These are phyloP conservation scores for Poecilobothrus nobilitatus DNA, from an alignment of 2,888 invertebrate species.

Conservation along the genomic window DNA sequence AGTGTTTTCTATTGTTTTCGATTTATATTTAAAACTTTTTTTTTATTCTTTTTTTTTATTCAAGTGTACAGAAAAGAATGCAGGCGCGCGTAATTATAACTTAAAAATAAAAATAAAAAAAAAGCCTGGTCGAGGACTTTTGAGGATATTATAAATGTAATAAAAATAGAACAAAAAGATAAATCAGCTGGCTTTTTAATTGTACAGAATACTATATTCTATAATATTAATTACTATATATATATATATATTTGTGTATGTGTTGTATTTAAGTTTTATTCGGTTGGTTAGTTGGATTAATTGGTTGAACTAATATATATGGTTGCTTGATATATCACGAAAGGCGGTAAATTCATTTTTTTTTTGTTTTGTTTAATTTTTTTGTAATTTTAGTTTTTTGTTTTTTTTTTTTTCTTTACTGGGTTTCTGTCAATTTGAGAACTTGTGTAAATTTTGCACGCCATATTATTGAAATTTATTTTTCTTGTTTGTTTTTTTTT, in stretches of 20 bases:
- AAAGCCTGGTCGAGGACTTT: background rate
- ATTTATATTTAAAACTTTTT: too few species aligned
- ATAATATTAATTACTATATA: too few species aligned
- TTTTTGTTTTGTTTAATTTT: too few species aligned
- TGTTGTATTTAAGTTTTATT: too few species aligned
- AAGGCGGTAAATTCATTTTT: background rate
- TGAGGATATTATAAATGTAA: background rate
- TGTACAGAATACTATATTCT: too few species aligned
- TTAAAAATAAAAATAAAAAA: background rate
- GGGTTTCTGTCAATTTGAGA: background rate
- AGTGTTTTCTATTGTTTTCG: too few species aligned
- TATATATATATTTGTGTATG: too few species aligned
- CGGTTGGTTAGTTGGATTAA: too few species aligned
- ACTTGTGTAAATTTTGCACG: background rate
- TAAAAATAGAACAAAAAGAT: too few species aligned
- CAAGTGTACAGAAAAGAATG: too few species aligned
- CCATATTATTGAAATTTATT: background rate
- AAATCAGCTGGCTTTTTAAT: too few species aligned
- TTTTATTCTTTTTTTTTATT: too few species aligned
- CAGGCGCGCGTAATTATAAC: background rate
- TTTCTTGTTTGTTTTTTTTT: background rate
- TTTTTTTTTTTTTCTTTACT: background rate
- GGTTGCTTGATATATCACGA: background rate
- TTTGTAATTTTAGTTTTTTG: background rate
- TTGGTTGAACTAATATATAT: background rate